A percentile compares a stretch with the other conserved stretches of the same genome.
Conservation (phyloP, 2,888 invertebrate genomes). For the Callyntrura guangdongensis region DNA sequence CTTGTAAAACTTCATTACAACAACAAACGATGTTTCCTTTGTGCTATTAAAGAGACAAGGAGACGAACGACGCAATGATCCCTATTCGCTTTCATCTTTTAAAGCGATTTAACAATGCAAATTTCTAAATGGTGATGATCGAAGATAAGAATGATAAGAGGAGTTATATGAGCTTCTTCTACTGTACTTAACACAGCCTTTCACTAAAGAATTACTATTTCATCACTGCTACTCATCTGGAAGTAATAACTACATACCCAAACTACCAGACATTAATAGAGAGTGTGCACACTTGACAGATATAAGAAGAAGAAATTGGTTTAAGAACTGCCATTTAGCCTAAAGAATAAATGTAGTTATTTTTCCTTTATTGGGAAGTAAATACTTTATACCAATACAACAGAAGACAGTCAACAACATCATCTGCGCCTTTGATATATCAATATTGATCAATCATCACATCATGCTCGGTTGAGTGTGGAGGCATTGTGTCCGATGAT, state of each 20-base stretch:
- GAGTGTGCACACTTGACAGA: conserved; percentile 55
- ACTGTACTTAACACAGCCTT: background rate
- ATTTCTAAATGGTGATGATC: conserved; percentile 63
- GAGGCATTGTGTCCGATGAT: conserved; percentile 41
- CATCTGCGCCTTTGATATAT: conserved; percentile 26
- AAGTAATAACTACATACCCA: background rate
- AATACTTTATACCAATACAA: conserved; percentile 15
- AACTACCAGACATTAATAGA: background rate
- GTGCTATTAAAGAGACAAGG: conserved; percentile 14
- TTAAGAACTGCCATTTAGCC: conserved; percentile 55
- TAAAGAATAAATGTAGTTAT: conserved; percentile 49
- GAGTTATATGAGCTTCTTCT: background rate
- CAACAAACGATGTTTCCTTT: conserved; percentile 29
- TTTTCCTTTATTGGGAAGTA: conserved; percentile 48
- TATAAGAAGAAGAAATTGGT: conserved; percentile 9
- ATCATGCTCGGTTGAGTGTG: conserved; percentile 34
- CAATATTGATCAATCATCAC: conserved; percentile 54
- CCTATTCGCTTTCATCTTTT: conserved; percentile 66
- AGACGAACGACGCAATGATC: conserved; percentile 56
- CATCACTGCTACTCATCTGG: conserved; percentile 36
- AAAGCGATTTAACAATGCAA: conserved; percentile 67
- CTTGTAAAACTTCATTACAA: conserved; percentile 67
- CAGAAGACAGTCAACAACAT: background rate
- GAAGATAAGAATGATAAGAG: conserved; percentile 59
- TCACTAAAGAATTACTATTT: conserved; percentile 36